Percentiles rank a stretch among this genome's conserved stretches.
Conservation (phyloP, 2,888 invertebrate species). For the Melolontha melolontha region DNA sequence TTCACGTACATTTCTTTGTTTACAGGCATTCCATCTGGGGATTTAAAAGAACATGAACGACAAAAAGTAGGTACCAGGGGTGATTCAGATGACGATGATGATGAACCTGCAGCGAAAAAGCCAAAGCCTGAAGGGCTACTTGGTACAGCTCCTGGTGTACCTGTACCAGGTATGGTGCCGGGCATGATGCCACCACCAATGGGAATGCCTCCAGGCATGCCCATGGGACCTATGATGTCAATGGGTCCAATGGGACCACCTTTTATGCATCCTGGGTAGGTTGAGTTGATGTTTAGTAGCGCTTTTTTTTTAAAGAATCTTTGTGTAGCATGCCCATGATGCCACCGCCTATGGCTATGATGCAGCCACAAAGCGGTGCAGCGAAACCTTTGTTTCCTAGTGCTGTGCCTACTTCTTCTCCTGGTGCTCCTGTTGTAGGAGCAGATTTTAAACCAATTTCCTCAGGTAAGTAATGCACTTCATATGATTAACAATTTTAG, state of each 20-base stretch:
- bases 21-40: conserved; percentile 87
- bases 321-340: conserved; percentile 69
- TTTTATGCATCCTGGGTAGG: conserved; percentile 54
- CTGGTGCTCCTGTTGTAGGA: conserved; percentile 68
- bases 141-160: conserved; percentile 72
- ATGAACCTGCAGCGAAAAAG: conserved; percentile 85
- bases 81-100: conserved; percentile 74
- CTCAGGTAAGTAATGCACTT: conserved; percentile 67
- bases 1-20: not conserved
- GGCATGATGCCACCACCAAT: conserved; percentile 73
- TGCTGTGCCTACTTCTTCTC: conserved; percentile 75
- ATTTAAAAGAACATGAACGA: conserved; percentile 93
- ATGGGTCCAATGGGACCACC: conserved; percentile 71
- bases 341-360: conserved; percentile 67
- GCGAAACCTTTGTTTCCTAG: conserved; percentile 87
- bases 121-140: conserved; percentile 77
- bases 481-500: not conserved
- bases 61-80: conserved; percentile 75
- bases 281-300: not conserved
- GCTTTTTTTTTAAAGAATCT: conserved; percentile 8
- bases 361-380: conserved; percentile 69
- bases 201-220: conserved; percentile 71
- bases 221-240: conserved; percentile 74
- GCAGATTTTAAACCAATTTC: conserved; percentile 73
- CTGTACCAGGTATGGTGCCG: conserved; percentile 75